These are phyloP conservation scores for Drosophila anomelani DNA, from an alignment of 2,888 invertebrate species.

Conservation along the genomic window DNA sequence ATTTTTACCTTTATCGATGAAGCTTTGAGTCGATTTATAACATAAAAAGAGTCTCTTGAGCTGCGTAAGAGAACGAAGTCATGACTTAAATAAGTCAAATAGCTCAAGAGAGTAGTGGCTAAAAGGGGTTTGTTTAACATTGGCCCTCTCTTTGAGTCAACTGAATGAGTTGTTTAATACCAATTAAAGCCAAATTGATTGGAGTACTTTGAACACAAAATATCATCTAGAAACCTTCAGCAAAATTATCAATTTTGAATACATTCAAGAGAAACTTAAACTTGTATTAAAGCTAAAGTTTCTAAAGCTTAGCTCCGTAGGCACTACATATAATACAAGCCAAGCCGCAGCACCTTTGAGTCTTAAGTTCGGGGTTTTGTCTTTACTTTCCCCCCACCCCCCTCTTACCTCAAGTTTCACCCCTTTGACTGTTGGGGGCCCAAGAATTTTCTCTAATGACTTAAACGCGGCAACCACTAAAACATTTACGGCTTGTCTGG, in stretches of 20 bases:
- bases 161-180: not conserved
- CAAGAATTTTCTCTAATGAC: constrained; percentile 79
- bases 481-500: constrained; percentile 71
- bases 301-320: too few relatives aligned
- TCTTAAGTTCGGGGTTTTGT: not conserved
- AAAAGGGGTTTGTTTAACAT: constrained; percentile 3
- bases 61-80: constrained; percentile 4
- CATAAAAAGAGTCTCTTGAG: constrained; percentile 9
- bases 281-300: not conserved
- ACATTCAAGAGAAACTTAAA: not conserved
- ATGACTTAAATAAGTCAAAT: not conserved
- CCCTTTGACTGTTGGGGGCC: constrained; percentile 59
- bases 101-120: constrained; percentile 18
- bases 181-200: not conserved
- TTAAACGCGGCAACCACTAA: constrained; percentile 79
- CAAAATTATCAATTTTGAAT: too few relatives aligned
- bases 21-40: not conserved
- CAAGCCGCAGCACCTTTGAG: not conserved
- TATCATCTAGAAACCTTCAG: not conserved
- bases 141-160: not conserved
- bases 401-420: constrained; percentile 16
- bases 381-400: not conserved
- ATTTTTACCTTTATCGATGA: not conserved
- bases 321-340: not conserved
- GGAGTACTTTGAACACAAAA: not conserved